Conservation (phyloP, 2,888 invertebrate species). For the Parapristionchus giblindavisi region DNA sequence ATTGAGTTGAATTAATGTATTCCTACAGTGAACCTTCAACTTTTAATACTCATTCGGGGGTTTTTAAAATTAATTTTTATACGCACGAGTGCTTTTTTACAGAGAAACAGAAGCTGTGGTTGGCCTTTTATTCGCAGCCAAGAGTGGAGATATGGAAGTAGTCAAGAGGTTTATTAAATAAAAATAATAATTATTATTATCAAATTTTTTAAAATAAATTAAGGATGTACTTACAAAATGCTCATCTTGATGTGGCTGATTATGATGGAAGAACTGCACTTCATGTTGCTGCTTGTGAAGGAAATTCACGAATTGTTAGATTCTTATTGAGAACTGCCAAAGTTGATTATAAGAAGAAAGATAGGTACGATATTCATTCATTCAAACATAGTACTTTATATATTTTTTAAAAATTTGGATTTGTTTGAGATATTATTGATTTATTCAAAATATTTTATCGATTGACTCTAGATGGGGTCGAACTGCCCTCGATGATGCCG, state of each 20-base stretch:
- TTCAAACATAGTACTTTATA: too few relatives aligned
- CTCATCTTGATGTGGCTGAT: conserved; percentile 91
- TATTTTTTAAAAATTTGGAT: too few relatives aligned
- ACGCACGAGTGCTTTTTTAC: not conserved
- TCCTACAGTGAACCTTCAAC: too few relatives aligned
- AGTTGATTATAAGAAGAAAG: conserved; percentile 14
- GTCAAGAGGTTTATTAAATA: conserved; percentile 44
- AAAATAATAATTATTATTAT: not conserved
- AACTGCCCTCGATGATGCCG: conserved; percentile 19
- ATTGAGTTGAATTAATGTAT: not conserved
- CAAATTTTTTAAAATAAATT: not conserved
- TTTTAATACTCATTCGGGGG: too few relatives aligned
- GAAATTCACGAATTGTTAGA: conserved; percentile 69
- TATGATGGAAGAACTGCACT: conserved; percentile 94
- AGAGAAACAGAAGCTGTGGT: conserved; percentile 89
- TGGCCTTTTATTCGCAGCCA: conserved; percentile 89
- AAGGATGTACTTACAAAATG: conserved; percentile 76
- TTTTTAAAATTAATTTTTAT: too few relatives aligned
- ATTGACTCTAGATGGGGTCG: conserved; percentile 33
- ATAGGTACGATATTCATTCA: conserved; percentile 1
- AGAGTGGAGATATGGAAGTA: conserved; percentile 82
- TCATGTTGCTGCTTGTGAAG: conserved; percentile 93
- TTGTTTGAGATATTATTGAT: too few relatives aligned
- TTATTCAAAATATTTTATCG: too few relatives aligned
- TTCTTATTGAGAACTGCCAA: conserved; percentile 27